Conservation (phyloP, 2,113 vertebrate genomes). For the Empidonax traillii region DNA sequence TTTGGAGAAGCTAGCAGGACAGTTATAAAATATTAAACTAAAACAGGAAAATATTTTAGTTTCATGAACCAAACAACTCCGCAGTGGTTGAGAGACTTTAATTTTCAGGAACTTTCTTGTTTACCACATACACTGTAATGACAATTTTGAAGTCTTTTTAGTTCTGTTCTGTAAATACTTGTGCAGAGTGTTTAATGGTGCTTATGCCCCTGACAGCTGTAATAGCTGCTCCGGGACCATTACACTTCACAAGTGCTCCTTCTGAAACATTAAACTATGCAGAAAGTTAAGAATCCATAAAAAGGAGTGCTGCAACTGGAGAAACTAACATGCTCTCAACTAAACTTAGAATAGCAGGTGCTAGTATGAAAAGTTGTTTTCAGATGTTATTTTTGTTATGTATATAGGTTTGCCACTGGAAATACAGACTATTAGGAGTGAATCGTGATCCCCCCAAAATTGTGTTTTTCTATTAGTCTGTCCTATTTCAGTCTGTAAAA, state of each 20-base stretch:
- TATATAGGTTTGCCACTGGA: neutral
- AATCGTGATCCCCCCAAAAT: neutral
- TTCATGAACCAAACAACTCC: neutral
- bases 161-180: neutral
- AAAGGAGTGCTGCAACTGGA: neutral
- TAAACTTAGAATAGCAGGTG: neutral
- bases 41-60: neutral
- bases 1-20: neutral
- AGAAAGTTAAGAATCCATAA: neutral
- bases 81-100: neutral
- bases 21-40: neutral
- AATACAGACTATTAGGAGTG: neutral
- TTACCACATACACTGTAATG: neutral
- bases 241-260: neutral
- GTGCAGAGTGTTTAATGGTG: neutral
- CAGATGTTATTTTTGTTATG: neutral
- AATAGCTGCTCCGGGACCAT: neutral
- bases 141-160: neutral
- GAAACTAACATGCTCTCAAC: neutral
- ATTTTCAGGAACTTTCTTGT: neutral
- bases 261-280: neutral
- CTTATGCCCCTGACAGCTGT: neutral
- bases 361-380: neutral
- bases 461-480: neutral
- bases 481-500: neutral